Conservation (phyloP, 2,797 vertebrate genomes). For the Anguilla megastoma region DNA sequence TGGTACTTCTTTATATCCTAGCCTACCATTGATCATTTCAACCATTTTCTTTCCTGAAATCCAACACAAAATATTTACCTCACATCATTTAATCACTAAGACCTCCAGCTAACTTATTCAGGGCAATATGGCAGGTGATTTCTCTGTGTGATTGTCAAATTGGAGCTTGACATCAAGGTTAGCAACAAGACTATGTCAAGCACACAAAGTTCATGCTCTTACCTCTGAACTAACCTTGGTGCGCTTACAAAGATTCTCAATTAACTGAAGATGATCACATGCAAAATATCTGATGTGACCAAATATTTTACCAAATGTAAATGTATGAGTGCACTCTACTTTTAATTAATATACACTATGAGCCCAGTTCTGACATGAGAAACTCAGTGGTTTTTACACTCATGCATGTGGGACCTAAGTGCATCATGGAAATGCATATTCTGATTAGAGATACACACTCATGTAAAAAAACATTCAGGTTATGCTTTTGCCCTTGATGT, state of each 20-base stretch:
- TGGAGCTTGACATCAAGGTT: background rate
- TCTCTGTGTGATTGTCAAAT: background rate
- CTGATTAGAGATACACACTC: too few relatives aligned
- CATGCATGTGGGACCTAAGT: too few relatives aligned
- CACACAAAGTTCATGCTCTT: background rate
- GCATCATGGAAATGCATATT: too few relatives aligned
- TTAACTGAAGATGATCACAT: background rate
- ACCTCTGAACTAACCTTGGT: background rate
- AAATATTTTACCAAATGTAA: background rate
- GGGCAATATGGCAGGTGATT: background rate
- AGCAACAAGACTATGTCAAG: background rate
- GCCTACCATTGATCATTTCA: constrained; percentile 41
- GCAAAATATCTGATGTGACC: background rate
- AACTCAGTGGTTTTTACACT: background rate
- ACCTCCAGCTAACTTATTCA: background rate
- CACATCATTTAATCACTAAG: background rate
- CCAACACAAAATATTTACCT: background rate
- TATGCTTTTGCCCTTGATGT: too few relatives aligned
- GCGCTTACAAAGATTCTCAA: background rate
- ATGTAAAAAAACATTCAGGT: too few relatives aligned
- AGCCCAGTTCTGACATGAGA: background rate
- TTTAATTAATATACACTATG: background rate
- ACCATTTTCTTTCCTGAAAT: background rate
- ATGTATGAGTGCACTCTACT: background rate
- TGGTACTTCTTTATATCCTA: background rate